These are phyloP conservation scores for Melanargia galathea DNA, from an alignment of 2,888 invertebrate species.

Conservation along the genomic window DNA sequence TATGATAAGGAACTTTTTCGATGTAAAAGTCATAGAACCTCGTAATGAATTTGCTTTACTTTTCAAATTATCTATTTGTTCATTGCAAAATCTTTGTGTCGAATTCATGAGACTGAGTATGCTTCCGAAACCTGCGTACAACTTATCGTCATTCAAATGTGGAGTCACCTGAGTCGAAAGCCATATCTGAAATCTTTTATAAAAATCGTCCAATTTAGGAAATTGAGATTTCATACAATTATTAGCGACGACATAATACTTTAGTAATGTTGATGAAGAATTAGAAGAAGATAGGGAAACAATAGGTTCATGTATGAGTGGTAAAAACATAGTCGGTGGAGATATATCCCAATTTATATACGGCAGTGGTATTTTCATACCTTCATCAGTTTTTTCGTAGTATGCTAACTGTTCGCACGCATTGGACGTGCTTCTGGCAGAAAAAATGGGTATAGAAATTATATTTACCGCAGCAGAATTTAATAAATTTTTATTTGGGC, in stretches of 20 bases:
- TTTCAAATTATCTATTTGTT: conserved; percentile 35
- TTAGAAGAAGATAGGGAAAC: conserved; percentile 53
- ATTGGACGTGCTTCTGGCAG: conserved; percentile 45
- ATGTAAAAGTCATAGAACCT: conserved; percentile 46
- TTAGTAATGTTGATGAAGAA: conserved; percentile 69
- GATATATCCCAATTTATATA: conserved; percentile 79
- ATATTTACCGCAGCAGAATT: conserved; percentile 54
- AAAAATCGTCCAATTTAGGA: conserved; percentile 67
- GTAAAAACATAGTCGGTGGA: conserved; percentile 83
- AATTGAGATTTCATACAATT: conserved; percentile 73
- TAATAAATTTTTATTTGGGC: conserved; percentile 51
- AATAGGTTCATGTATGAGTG: conserved; percentile 71
- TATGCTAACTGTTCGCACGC: conserved; percentile 60
- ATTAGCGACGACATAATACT: conserved; percentile 80
- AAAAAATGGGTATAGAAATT: conserved; percentile 43
- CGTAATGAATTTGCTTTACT: conserved; percentile 31
- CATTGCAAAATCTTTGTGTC: conserved; percentile 41
- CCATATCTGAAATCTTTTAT: conserved; percentile 80
- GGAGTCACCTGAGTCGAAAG: conserved; percentile 72
- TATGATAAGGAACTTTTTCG: conserved; percentile 58
- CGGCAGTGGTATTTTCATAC: conserved; percentile 78
- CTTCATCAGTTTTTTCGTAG: conserved; percentile 55
- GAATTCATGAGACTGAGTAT: conserved; percentile 65
- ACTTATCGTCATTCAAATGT: conserved; percentile 82
- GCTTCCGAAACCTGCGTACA: conserved; percentile 82